phyloP scores from a whole-genome alignment of 2,113 vertebrate genomes.

The Megaleporinus macrocephalus region DNA sequence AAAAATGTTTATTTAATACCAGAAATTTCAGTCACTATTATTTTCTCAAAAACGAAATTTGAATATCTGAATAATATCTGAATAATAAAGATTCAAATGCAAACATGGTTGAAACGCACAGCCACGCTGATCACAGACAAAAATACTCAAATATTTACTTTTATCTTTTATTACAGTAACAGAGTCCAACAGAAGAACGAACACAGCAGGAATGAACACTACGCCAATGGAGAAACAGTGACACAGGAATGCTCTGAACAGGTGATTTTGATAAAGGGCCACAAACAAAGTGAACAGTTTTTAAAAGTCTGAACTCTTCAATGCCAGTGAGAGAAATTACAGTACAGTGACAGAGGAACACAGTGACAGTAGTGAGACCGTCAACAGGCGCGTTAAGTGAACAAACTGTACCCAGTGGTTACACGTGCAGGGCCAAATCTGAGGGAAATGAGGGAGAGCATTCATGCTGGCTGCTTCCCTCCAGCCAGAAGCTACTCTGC shows the following conservation, averaged over 20 bases:
- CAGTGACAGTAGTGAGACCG: constrained; percentile 2
- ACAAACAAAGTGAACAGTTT: constrained; percentile 3
- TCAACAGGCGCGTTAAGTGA: constrained; percentile 3
- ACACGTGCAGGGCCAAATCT: neutral
- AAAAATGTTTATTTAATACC: too few species aligned
- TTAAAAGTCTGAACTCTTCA: neutral
- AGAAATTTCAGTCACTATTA: too few species aligned
- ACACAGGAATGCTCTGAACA: constrained; percentile 25
- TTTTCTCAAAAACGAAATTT: too few species aligned
- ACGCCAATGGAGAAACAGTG: neutral
- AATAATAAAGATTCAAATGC: neutral
- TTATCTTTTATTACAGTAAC: constrained; percentile 47
- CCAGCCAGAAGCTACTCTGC: constrained; percentile 18
- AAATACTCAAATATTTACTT: neutral
- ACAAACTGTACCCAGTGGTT: constrained; percentile 13
- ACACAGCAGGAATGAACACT: constrained; percentile 7
- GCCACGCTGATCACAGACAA: neutral
- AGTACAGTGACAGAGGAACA: constrained; percentile 22
- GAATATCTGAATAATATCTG: too few species aligned
- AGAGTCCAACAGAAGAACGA: constrained; percentile 22
- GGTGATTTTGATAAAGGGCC: constrained; percentile 10
- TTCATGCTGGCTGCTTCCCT: constrained; percentile 43
- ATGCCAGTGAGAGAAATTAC: constrained; percentile 18
- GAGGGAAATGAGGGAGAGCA: neutral
- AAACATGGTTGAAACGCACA: neutral